Conservation (phyloP, 2,888 invertebrate genomes). For the Dermolepida albohirtum region DNA sequence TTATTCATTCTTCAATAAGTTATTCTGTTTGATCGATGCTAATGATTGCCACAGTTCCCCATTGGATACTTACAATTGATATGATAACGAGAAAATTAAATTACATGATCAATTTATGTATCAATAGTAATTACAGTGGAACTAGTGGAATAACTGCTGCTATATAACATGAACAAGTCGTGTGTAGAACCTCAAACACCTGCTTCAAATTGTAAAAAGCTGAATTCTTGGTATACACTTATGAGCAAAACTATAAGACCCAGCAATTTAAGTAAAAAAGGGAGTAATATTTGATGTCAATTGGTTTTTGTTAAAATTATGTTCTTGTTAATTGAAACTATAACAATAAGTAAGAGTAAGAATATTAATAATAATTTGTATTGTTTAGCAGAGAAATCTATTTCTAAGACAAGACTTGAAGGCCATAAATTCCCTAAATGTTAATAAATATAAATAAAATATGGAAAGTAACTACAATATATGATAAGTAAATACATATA, state of each 20-base stretch:
- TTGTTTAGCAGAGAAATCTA: no score
- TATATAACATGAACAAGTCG: neutral
- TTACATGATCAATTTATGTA: slow-evolving; percentile 41
- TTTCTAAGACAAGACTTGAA: no score
- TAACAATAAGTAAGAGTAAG: no score
- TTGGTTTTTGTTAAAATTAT: no score
- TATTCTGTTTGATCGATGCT: slow-evolving; percentile 25
- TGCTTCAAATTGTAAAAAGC: slow-evolving; percentile 36
- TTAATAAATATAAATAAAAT: no score
- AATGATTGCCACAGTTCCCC: slow-evolving; percentile 16
- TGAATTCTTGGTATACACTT: neutral
- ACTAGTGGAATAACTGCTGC: slow-evolving; percentile 7
- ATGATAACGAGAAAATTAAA: slow-evolving; percentile 36
- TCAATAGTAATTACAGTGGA: slow-evolving; percentile 39
- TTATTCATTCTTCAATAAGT: slow-evolving; percentile 28
- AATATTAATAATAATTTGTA: no score
- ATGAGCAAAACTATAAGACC: slow-evolving; percentile 14
- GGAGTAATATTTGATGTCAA: no score
- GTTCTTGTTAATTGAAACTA: no score
- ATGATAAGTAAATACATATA: no score
- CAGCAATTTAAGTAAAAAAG: neutral
- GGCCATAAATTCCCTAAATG: no score
- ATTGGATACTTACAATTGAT: slow-evolving; percentile 31
- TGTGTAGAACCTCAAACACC: slow-evolving; percentile 37
- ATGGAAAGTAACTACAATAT: no score